These are phyloP conservation scores for Chrysaora quinquecirrha DNA, from an alignment of 30 jellyfish, hydroid and myxozoan genomes.

Conservation along the genomic window DNA sequence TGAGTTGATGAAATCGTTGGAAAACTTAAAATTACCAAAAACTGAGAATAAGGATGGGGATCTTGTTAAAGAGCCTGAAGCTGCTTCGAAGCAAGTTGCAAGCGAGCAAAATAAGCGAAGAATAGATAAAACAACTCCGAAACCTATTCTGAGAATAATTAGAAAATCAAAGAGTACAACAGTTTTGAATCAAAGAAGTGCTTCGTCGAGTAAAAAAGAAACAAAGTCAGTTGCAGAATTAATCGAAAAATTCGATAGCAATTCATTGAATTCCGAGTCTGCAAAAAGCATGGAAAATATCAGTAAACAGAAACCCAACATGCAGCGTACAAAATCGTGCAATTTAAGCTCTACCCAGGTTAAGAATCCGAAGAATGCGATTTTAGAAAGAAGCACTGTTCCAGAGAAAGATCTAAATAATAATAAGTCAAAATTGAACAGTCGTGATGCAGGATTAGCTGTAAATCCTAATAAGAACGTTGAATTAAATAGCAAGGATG, in stretches of 20 bases:
- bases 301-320: background rate
- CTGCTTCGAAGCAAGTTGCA: too few relatives aligned
- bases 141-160: background rate
- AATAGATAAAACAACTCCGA: background rate
- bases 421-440: background rate
- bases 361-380: background rate
- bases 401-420: background rate
- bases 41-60: background rate
- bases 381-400: background rate
- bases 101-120: too few relatives aligned
- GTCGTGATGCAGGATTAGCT: background rate
- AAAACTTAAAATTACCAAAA: slow-evolving; percentile 37
- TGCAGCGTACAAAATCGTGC: slow-evolving; percentile 13
- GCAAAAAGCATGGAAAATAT: slow-evolving; percentile 31
- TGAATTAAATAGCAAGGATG: background rate
- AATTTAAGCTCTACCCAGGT: background rate
- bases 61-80: too few relatives aligned
- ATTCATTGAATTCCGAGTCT: slow-evolving; percentile 17
- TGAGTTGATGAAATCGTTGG: slow-evolving; percentile 73
- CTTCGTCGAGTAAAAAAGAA: background rate
- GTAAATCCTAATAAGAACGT: background rate
- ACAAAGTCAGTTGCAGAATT: slow-evolving; percentile 27
- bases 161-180: slow-evolving; percentile 45
- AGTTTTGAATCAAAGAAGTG: background rate
- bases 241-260: slow-evolving; percentile 13